These are phyloP conservation scores for Thaleichthys pacificus DNA, from an alignment of 2,797 vertebrate genomes.

Conservation along the genomic window DNA sequence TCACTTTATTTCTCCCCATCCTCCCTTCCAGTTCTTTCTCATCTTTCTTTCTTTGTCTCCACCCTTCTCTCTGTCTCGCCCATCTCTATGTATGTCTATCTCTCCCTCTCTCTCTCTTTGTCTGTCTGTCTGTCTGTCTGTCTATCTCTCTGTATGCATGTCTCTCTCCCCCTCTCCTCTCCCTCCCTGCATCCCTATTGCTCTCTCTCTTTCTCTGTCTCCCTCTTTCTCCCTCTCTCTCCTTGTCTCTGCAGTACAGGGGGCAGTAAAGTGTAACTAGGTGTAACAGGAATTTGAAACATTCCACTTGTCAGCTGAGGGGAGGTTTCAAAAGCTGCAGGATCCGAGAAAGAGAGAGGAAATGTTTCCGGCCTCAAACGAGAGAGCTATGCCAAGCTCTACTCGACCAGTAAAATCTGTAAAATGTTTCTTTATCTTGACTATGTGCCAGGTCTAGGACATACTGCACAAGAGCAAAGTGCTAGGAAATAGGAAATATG, in stretches of 20 bases:
- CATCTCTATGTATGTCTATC: not conserved
- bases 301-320: constrained; percentile 65
- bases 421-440: too few relatives aligned
- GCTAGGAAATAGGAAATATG: too few relatives aligned
- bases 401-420: not conserved
- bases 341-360: not conserved
- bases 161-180: constrained; percentile 26
- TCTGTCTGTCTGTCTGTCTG: too few relatives aligned
- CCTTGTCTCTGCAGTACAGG: constrained; percentile 12
- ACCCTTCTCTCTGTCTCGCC: constrained; percentile 17
- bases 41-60: not conserved
- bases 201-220: too few relatives aligned
- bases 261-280: constrained; percentile 59
- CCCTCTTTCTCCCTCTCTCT: not conserved
- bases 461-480: too few relatives aligned
- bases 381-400: not conserved
- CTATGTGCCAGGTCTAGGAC: too few relatives aligned
- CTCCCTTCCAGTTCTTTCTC: not conserved
- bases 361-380: not conserved
- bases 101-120: too few relatives aligned
- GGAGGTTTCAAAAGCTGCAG: constrained; percentile 48
- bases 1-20: not conserved
- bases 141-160: too few relatives aligned
- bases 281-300: constrained; percentile 70
- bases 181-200: too few relatives aligned